Evolutionary conservation across 2,113 vertebrate genomes (phyloP), one percentile per base, ranked within the genome.

Genomic region (Pagrus major): DNA sequence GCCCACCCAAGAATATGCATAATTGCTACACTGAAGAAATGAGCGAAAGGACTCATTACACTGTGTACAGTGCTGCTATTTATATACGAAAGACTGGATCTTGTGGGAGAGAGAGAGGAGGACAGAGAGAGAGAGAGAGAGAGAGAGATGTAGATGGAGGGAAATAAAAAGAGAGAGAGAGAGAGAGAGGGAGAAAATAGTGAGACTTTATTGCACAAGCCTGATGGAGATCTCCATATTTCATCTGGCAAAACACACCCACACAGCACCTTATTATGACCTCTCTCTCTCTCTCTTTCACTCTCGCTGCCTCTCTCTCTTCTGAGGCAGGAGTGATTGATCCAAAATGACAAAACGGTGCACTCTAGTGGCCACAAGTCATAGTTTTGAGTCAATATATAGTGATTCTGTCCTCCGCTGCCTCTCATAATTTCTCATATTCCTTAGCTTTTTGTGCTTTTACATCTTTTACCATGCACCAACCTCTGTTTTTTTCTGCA

Each of bases 211-310:
- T 76, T 76, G 61, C 70, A 81, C 39, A 55, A 80, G 78, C 75
- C 42, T 71, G 42, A 37, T 81, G 83, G 55, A 29, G 47, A 81
- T 83, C 67, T 88, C 56, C 64, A 87, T 78, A 69, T 76, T 70
- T 87, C 80, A 87, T 84, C 80, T 29, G 11, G 78, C 63, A 86
- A 86, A 83, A 78, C 78, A 77, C 86, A 33, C 85, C 84, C 87
- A 88, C 90, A 65, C 79, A 55, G 46, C 54, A 76, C 58, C 78
- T 76, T 51, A 67, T 33, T 16, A 58, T 80, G 78, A 80, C 77
- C 81, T 15, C 63, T 6, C 58, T 60, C 65, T 63, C 46, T 21
- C 25, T 51, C 33, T 33, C 46, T 16, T 0, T 58, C 29, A 27
- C 2, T 20, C 42, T 33, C 35, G 41, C 35, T 33, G 20, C 65